These are phyloP conservation scores for Neosalanx taihuensis DNA, from an alignment of 2,797 vertebrate genomes.

Conservation along the genomic window DNA sequence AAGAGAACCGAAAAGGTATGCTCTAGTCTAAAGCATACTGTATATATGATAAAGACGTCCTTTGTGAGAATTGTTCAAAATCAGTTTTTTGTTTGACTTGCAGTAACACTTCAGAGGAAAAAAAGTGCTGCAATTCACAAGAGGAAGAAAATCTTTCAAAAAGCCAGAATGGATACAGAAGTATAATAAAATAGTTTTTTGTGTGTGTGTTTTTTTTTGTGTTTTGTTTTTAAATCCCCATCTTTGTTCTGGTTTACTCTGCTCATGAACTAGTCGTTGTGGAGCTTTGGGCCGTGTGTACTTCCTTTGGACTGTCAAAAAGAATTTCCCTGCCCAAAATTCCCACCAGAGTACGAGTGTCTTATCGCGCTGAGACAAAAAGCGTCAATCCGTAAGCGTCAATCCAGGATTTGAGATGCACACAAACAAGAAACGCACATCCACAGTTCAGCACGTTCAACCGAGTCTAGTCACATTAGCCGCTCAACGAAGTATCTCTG, in stretches of 20 bases:
- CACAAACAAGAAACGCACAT: conserved; percentile 55
- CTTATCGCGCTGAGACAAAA: conserved; percentile 66
- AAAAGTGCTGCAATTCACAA: conserved; percentile 75
- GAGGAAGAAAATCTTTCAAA: conserved; percentile 75
- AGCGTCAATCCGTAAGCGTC: conserved; percentile 46
- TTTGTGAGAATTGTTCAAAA: conserved; percentile 75
- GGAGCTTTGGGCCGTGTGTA: conserved; percentile 40
- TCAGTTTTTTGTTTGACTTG: conserved; percentile 60
- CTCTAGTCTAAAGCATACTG: conserved; percentile 85
- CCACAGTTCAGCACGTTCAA: conserved; percentile 52
- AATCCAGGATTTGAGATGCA: conserved; percentile 31
- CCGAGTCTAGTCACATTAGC: conserved; percentile 43
- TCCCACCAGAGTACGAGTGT: conserved; percentile 46
- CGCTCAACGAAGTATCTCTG: conserved; percentile 27
- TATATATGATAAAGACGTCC: conserved; percentile 83
- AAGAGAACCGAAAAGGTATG: conserved; percentile 78
- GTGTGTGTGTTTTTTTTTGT: too few species aligned
- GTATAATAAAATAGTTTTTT: conserved; percentile 80
- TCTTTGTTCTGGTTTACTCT: conserved; percentile 59
- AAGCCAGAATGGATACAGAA: conserved; percentile 79
- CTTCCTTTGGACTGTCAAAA: conserved; percentile 59
- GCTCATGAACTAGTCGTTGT: conserved; percentile 34
- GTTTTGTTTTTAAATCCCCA: conserved; percentile 45
- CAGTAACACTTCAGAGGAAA: conserved; percentile 77
- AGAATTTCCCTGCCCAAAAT: conserved; percentile 50